Base-by-base conservation (phyloP, 92 coral and sea anemone genomes). In the Phymanthus crucifer region DNA sequence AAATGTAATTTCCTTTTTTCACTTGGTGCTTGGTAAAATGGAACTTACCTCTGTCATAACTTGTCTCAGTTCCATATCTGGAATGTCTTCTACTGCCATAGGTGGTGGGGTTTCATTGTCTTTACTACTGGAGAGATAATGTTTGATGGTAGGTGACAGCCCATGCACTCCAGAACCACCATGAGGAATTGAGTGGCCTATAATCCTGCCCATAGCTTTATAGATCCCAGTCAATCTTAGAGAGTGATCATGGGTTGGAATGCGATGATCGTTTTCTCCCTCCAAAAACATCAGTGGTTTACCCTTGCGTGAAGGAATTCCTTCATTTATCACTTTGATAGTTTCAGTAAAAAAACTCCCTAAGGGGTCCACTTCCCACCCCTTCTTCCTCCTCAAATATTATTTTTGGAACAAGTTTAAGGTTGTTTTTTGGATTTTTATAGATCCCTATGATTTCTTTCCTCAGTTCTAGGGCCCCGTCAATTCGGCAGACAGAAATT, bases 131-230 rank as follows among this genome's bases (percentile, higher is more conserved):
- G 80, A 72, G 40, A 80, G 72, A 77, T 81, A 85, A 27, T 85
- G 87, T 37, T 78, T 77, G 0, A 65, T 70, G 29, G 87, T 83
- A 36, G 82, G 74, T 7, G 89, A 81, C 32, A 89, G 72, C 29
- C 87, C 89, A 77, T 75, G 54, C 76, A 78, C 23, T 27, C 75
- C 74, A 33, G 89, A 78, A 19, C 89, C 93, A 66, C 83, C 85
- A 81, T 85, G 93, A 57, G 85, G 66, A 47, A 89, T 75, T 32
- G 89, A 81, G 70, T 85, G 93, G 31, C 79, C 87, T 18, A 89
- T 74, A 17, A 89, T 89, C 40, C 72, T 54, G 23, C 87, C 93
- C 24, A 89, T 14, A n/a, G 89, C 89, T 40, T 57, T 72, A 26
- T 70, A 85, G 27, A 66, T 18, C 18, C 93, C 93, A 0, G 89